A percentile compares a stretch with the other conserved stretches of the same genome.
These are phyloP conservation scores for Scolopax rusticola DNA, from an alignment of 2,797 vertebrate genomes.

Conservation along the genomic window DNA sequence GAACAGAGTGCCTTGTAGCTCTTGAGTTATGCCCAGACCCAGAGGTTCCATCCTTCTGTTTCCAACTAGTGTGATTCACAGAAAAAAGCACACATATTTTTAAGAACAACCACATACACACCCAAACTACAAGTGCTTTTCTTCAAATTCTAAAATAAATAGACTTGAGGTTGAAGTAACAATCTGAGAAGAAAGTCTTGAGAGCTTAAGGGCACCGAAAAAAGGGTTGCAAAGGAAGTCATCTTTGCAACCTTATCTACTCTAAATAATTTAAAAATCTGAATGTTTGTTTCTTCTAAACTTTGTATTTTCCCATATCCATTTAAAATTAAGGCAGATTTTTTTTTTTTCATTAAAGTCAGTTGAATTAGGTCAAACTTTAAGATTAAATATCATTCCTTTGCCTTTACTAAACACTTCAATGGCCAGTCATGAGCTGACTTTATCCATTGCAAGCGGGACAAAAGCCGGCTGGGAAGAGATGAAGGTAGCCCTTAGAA, in stretches of 20 bases:
- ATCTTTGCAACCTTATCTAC: not conserved
- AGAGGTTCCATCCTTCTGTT: not conserved
- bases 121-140: not conserved
- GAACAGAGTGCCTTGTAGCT: not conserved
- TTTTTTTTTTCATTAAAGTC: not conserved
- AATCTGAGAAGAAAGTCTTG: not conserved
- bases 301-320: not conserved
- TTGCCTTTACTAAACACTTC: not conserved
- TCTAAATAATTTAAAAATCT: not conserved
- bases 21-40: not conserved
- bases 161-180: not conserved
- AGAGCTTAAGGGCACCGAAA: not conserved
- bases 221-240: not conserved
- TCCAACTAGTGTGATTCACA: not conserved
- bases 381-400: not conserved
- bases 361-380: not conserved
- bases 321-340: not conserved
- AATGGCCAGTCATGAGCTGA: not conserved
- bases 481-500: not conserved
- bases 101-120: not conserved
- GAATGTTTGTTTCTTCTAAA: not conserved
- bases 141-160: not conserved
- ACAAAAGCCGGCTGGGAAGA: not conserved
- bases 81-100: not conserved
- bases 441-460: not conserved